Evolutionary conservation across 2,888 invertebrate genomes (phyloP), one percentile per base, ranked within the genome.

Genomic region (Carcina quercana): DNA sequence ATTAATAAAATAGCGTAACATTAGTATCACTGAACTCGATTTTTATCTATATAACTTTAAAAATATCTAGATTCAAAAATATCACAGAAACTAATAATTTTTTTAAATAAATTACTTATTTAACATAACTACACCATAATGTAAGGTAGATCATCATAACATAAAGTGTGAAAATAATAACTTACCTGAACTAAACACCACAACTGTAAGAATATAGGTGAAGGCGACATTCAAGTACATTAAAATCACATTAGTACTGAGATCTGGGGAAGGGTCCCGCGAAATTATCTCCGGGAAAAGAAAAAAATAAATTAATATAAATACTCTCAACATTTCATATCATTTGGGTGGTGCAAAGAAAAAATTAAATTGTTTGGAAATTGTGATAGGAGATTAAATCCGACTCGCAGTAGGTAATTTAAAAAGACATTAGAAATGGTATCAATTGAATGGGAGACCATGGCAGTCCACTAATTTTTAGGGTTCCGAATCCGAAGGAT

Each of bases 241-340:
- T 82, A 83, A 82, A 83, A 79, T 80, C 76, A 82, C 83, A 83
- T 83, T 83, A 83, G 82, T 72, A 69, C 46, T 53, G 45, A 65
- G 59, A 73, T 70, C 69, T 65, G 55, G 54, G 33, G 47, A 59
- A 63, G 72, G 75, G 72, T 56, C 54, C 61, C 59, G 49, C 59
- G 53, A 66, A 76, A 73, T 80, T 79, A 80, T 75, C 74, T 65
- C 48, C 47, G 50, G 45, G 56, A 56, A 52, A 62, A 62, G 61
- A 71, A 72, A 76, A 59, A 78, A 75, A 71, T 64, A 76, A 78
- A 17, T 17, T 73, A 72, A 65, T 72, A 73, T 60, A 68, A 67
- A 71, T 55, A 69, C 62, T 58, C 56, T 62, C 56, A 57, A 60
- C 64, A 56, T 64, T 67, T 59, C 55, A 62, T 67, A 68, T 65